Evolutionary conservation across 1,140 invertebrate species (phyloP).

Genomic region (Drosophila truncata): DNA sequence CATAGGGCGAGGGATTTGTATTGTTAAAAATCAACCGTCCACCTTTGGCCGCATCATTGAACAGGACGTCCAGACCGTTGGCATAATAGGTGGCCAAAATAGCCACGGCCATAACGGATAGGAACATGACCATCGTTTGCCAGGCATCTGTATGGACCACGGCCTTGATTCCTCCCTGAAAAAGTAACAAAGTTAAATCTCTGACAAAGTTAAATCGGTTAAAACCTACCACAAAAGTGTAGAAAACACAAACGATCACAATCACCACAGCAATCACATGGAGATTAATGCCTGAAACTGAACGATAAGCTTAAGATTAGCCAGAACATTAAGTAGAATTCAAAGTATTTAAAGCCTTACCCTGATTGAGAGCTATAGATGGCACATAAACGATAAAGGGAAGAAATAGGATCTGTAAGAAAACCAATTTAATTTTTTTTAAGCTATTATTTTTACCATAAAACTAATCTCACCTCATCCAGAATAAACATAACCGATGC

Average conservation of each 20-base stretch:
- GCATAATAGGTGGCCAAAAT: slow-evolving; percentile 89
- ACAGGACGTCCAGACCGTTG: slow-evolving; percentile 88
- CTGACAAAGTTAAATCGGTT: not conserved
- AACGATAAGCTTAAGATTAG: slow-evolving; percentile 72
- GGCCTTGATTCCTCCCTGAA: slow-evolving; percentile 90
- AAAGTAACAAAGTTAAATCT: no score
- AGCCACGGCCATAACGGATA: slow-evolving; percentile 89
- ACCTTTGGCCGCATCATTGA: slow-evolving; percentile 86
- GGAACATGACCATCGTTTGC: slow-evolving; percentile 93
- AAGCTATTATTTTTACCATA: not conserved
- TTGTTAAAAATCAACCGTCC: slow-evolving; percentile 89
- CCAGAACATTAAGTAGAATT: not conserved
- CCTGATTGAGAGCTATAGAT: slow-evolving; percentile 95
- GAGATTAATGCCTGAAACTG: slow-evolving; percentile 94
- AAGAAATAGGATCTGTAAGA: slow-evolving; percentile 93
- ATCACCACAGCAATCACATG: slow-evolving; percentile 92
- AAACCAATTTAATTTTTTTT: not conserved
- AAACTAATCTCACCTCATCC: slow-evolving; percentile 87
- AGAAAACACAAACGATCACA: slow-evolving; percentile 95
- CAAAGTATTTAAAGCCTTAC: slow-evolving; percentile 86
- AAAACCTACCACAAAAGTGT: slow-evolving; percentile 91
- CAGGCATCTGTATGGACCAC: slow-evolving; percentile 95
- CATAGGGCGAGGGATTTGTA: slow-evolving; percentile 83
- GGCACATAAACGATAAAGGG: slow-evolving; percentile 96
- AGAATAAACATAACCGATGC: slow-evolving; percentile 90